Conservation (phyloP, 2,113 vertebrate species). For the Morone saxatilis region DNA sequence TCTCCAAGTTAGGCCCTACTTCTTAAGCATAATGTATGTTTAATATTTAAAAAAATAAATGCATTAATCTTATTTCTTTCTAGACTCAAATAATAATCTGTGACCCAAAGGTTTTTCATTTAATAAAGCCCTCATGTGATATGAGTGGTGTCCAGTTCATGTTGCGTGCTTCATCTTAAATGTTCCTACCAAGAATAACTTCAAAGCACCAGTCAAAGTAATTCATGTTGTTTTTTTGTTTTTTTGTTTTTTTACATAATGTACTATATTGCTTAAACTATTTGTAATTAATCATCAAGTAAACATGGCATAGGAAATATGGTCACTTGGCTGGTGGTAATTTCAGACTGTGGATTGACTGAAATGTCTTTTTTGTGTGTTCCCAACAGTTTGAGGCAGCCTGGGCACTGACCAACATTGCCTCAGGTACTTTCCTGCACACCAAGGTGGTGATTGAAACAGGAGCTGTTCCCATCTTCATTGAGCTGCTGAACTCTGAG, state of each 20-base stretch:
- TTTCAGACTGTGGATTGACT: neutral
- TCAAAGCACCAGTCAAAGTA: neutral
- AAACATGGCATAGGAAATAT: neutral
- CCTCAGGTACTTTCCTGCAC: conserved; percentile 93
- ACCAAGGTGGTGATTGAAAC: conserved; percentile 96
- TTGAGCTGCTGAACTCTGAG: conserved; percentile 92
- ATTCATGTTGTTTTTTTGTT: neutral
- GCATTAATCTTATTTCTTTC: too few relatives aligned
- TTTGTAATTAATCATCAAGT: neutral
- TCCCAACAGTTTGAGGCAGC: conserved; percentile 90
- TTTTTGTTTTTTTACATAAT: neutral
- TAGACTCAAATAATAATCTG: too few relatives aligned
- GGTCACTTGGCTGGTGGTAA: too few relatives aligned
- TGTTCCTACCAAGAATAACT: neutral
- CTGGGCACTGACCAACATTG: conserved; percentile 93
- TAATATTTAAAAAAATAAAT: too few relatives aligned
- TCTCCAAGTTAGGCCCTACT: too few relatives aligned
- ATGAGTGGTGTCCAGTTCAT: neutral
- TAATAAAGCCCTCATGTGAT: too few relatives aligned
- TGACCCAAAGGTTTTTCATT: too few relatives aligned
- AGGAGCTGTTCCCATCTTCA: conserved; percentile 94
- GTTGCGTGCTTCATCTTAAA: neutral
- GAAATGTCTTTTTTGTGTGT: neutral
- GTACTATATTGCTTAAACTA: neutral
- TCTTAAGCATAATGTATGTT: too few relatives aligned